Evolutionary conservation across 2,113 vertebrate genomes (phyloP), one percentile per base, ranked within the genome.

Genomic region (Ibidorhyncha struthersii): DNA sequence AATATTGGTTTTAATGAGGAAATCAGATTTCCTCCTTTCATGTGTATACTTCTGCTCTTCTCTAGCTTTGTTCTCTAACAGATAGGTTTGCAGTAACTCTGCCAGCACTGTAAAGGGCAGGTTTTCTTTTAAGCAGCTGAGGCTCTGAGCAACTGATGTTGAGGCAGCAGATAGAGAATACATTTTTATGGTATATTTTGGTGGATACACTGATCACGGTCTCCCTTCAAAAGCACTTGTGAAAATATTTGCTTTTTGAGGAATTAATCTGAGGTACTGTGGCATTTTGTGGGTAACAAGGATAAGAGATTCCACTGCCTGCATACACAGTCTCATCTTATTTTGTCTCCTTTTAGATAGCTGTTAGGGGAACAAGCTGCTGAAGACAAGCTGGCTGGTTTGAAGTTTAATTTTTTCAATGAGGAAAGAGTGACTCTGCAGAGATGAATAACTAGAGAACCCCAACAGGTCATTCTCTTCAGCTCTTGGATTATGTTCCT

Each of bases 1-100:
- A 76, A 74, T 85, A 76, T 6, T 85, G 23, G 5, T 55, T 96
- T 71, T 94, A 97, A 96, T 93, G 58, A 94, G 49, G 76, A 92
- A 89, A 84, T 40, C 72, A 36, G 6, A 36, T 94, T 91, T 90
- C 69, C 10, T 79, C 3, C 29, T 84, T 92, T 96, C 36, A 19
- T 76, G 18, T 55, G 7, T 63, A 16, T 80, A 30, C 22, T 80
- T 82, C 16, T 72, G 58, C 56, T 72, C 34, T 91, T 93, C 29
- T 73, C 16, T 20, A 71, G 23, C 50, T 84, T 53, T 94, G 20
- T 41, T 80, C 23, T 66, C 13, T 16, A 82, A 58, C 9, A 29
- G 27, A 59, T 14, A 77, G 22, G 9, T 69, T 86, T 86, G 67
- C 45, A 82, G 7, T 56, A 84, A 15, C 41, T 47, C 26, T 73